Conservation (phyloP, 2,797 vertebrate genomes). For the Lithobates pipiens region DNA sequence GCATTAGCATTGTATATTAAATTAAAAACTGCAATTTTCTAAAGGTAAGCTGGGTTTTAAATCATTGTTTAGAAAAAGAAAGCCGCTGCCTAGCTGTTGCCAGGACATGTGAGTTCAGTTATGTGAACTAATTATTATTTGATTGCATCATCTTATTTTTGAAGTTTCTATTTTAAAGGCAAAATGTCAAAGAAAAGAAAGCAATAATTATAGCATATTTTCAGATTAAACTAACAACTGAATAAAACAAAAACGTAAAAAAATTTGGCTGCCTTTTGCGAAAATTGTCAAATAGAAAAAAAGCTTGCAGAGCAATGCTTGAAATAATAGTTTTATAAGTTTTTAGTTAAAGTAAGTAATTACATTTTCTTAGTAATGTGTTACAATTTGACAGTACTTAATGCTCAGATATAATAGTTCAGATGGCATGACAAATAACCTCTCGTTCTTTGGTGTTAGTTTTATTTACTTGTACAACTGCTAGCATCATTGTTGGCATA, state of each 20-base stretch:
- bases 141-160: neutral
- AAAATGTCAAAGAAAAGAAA: neutral
- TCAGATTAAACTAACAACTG: neutral
- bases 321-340: neutral
- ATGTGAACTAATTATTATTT: neutral
- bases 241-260: neutral
- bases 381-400: neutral
- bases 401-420: conserved; percentile 2
- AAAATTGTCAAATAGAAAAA: neutral
- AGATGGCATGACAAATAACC: conserved; percentile 13
- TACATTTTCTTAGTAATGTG: neutral
- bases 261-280: neutral
- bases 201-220: neutral
- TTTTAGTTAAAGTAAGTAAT: neutral
- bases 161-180: neutral
- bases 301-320: neutral
- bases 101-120: neutral
- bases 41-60: too few relatives aligned
- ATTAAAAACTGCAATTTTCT: too few relatives aligned
- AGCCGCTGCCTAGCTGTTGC: too few relatives aligned
- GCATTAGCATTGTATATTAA: too few relatives aligned
- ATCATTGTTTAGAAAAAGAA: too few relatives aligned
- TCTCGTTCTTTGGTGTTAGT: neutral
- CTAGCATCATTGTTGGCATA: conserved; percentile 9
- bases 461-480: conserved; percentile 9